These are phyloP conservation scores for Ephialtes manifestator DNA, from an alignment of 2,888 invertebrate genomes.

Conservation along the genomic window DNA sequence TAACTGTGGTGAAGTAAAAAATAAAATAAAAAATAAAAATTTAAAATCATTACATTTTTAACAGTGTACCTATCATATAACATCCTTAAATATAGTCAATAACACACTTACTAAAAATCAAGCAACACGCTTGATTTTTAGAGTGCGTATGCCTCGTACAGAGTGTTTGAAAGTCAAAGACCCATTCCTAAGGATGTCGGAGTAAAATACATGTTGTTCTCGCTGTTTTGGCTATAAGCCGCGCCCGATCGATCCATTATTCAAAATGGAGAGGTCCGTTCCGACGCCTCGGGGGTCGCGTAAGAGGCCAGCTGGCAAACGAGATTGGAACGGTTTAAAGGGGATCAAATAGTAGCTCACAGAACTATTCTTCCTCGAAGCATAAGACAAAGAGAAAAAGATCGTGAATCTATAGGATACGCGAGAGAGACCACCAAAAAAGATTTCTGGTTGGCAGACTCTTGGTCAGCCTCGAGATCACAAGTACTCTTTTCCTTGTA, in stretches of 20 bases:
- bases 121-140: too few relatives aligned
- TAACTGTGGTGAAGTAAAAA: too few relatives aligned
- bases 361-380: conserved; percentile 64
- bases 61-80: too few relatives aligned
- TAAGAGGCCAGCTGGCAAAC: conserved; percentile 74
- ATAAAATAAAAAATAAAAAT: too few relatives aligned
- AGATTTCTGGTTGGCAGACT: not conserved
- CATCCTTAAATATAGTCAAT: too few relatives aligned
- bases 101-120: too few relatives aligned
- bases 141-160: not conserved
- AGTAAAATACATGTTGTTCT: conserved; percentile 72
- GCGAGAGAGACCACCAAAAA: not conserved
- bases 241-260: conserved; percentile 75
- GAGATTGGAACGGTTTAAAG: conserved; percentile 74
- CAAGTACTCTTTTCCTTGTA: conserved; percentile 1
- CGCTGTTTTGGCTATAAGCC: conserved; percentile 61
- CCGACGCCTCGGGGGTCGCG: conserved; percentile 55
- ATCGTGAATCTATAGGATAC: conserved; percentile 13
- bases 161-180: conserved; percentile 29
- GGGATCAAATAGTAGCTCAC: conserved; percentile 76
- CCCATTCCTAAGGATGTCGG: conserved; percentile 57
- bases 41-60: too few relatives aligned
- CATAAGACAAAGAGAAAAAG: conserved; percentile 39
- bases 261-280: conserved; percentile 71
- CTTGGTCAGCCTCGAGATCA: not conserved